phyloP scores from a whole-genome alignment of 1,140 invertebrate species.

The Magallana angulata region DNA sequence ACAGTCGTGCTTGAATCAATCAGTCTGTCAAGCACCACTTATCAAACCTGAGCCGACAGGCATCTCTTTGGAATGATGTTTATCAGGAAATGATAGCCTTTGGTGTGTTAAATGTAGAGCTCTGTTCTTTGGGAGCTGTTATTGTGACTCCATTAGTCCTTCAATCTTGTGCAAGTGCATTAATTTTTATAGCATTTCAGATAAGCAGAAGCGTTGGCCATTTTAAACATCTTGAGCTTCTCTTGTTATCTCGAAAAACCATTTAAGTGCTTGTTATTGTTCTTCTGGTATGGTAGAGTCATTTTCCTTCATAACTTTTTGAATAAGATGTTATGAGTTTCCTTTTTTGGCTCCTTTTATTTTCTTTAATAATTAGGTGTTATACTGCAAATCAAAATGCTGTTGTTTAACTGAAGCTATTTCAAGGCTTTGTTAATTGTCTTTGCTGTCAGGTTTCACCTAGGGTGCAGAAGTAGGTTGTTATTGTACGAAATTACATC shows the following conservation, averaged over 20 bases:
- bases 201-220: background rate
- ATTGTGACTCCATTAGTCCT: background rate
- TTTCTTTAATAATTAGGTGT: too few species aligned
- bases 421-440: too few species aligned
- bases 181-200: background rate
- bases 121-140: background rate
- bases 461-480: background rate
- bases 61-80: conserved; percentile 9
- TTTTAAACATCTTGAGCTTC: background rate
- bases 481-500: conserved; percentile 3
- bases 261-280: too few species aligned
- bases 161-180: background rate
- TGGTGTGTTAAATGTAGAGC: background rate
- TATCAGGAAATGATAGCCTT: background rate
- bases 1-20: background rate
- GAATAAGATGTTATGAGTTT: background rate
- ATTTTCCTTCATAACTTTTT: background rate
- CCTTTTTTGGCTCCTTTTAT: background rate
- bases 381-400: too few species aligned
- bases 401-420: too few species aligned
- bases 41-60: background rate
- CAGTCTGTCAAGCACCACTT: background rate
- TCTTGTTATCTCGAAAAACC: background rate
- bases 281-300: background rate
- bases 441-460: background rate